Percentiles rank a stretch among this genome's conserved stretches.
These are phyloP conservation scores for Mimachlamys varia DNA, from an alignment of 2,888 invertebrate genomes.

Conservation along the genomic window DNA sequence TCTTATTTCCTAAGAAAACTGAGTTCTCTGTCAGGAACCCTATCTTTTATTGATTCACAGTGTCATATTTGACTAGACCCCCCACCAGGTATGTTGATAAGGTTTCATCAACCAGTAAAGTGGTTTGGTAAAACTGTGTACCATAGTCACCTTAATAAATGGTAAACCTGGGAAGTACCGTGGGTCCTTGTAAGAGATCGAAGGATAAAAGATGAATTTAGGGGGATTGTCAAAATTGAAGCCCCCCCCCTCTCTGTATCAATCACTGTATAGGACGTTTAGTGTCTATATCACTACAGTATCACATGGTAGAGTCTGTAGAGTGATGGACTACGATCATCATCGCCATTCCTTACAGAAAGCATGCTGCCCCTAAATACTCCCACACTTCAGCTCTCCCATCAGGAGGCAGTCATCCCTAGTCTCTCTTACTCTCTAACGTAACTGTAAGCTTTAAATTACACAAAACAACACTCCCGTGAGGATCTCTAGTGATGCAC, in stretches of 20 bases:
- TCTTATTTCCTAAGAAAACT: no score
- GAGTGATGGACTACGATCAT: background rate
- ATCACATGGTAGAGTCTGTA: background rate
- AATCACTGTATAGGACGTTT: background rate
- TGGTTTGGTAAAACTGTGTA: no score
- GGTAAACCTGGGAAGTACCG: no score
- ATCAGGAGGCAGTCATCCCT: conserved; percentile 7
- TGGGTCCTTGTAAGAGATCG: no score
- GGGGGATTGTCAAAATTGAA: no score
- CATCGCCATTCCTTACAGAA: background rate
- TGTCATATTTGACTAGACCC: no score
- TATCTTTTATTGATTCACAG: no score
- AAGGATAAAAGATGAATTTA: no score
- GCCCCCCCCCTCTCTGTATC: background rate
- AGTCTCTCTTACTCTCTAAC: background rate
- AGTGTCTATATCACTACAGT: background rate
- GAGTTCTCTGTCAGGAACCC: no score
- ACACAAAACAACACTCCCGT: conserved; percentile 3
- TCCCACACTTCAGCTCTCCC: background rate
- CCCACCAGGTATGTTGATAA: no score
- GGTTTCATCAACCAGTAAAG: no score
- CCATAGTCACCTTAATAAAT: no score
- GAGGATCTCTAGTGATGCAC: background rate
- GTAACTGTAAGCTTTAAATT: conserved; percentile 15
- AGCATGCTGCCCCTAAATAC: background rate